phyloP scores from a whole-genome alignment of 2,797 vertebrate species.

The Chelonia mydas region DNA sequence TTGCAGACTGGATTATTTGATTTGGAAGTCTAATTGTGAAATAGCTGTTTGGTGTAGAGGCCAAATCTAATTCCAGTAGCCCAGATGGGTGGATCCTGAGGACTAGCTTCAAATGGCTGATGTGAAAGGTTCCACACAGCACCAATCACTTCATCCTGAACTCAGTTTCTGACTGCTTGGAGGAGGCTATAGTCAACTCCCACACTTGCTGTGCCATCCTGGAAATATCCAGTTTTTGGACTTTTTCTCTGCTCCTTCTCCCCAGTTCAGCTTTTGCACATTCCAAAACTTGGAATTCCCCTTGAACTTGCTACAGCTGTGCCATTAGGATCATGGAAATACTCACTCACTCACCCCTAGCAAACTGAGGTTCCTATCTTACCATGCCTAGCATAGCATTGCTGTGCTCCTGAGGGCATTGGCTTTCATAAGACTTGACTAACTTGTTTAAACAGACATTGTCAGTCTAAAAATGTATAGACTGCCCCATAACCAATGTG shows the following conservation, averaged over 20 bases:
- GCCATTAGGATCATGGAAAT: neutral
- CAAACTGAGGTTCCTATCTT: neutral
- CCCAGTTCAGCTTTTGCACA: neutral
- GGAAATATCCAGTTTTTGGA: neutral
- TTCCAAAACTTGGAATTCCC: neutral
- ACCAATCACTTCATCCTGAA: neutral
- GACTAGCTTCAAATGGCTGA: neutral
- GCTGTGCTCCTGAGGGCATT: neutral
- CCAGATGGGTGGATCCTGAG: neutral
- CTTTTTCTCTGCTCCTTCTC: neutral
- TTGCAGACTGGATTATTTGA: neutral
- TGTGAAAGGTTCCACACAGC: neutral
- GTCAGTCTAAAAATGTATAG: neutral
- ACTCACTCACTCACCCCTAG: neutral
- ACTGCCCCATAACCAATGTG: neutral
- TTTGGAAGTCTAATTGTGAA: conserved; percentile 2
- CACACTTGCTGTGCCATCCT: neutral
- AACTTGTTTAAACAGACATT: neutral
- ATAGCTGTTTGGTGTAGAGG: conserved; percentile 2
- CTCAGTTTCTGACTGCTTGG: neutral
- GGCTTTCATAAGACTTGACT: neutral
- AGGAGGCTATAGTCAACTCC: neutral
- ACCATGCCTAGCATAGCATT: neutral
- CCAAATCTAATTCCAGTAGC: conserved; percentile 44
- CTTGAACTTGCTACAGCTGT: neutral